phyloP scores from a whole-genome alignment of 2,797 vertebrate species.

The Catharus ustulatus region DNA sequence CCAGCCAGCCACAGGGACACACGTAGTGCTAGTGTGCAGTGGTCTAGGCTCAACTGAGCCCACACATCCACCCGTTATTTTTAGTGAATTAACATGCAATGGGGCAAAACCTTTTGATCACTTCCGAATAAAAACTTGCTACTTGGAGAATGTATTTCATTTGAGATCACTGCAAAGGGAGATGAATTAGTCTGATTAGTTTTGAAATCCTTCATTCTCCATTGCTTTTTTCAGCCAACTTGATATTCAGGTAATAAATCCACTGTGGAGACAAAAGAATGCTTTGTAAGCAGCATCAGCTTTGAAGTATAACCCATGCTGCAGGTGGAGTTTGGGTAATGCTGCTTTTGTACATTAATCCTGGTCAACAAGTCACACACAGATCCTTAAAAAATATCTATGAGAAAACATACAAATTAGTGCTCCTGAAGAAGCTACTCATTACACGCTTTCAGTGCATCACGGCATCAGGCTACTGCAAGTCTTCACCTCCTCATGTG shows the following conservation, averaged over 20 bases:
- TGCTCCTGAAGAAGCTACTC: neutral
- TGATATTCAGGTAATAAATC: conserved; percentile 36
- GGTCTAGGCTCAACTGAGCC: neutral
- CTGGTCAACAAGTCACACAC: neutral
- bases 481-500: neutral
- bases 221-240: neutral
- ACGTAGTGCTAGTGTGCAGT: accelerated
- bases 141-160: neutral
- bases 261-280: conserved; percentile 24
- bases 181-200: neutral
- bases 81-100: neutral
- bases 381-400: neutral
- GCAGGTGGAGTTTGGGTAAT: neutral
- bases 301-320: conserved; percentile 18
- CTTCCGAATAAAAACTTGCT: neutral
- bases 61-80: accelerated
- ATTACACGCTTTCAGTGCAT: neutral
- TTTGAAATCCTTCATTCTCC: neutral
- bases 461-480: neutral
- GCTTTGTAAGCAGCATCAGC: conserved; percentile 5
- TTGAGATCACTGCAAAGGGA: neutral
- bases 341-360: neutral
- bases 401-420: neutral
- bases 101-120: neutral
- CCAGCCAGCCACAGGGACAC: neutral